phyloP scores from a whole-genome alignment of 2,113 vertebrate genomes.

The Colaptes auratus region DNA sequence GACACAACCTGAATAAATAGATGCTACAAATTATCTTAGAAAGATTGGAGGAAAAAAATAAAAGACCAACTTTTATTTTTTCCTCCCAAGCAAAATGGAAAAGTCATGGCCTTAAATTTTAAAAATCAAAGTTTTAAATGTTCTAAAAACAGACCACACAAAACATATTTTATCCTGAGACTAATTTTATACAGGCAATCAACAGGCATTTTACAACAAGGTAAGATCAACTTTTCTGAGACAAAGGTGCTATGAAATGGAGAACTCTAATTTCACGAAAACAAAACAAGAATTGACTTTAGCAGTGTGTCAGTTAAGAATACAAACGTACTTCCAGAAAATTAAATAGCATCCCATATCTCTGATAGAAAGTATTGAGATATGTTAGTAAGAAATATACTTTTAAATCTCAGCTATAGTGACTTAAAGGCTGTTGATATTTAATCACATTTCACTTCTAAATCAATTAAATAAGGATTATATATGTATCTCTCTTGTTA shows the following conservation, averaged over 20 bases:
- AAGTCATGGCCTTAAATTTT: background rate
- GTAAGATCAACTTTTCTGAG: background rate
- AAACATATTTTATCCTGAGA: background rate
- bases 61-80: background rate
- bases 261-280: background rate
- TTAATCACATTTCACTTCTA: background rate
- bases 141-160: background rate
- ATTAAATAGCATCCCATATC: background rate
- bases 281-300: background rate
- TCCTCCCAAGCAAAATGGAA: background rate
- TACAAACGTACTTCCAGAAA: background rate
- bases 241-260: background rate
- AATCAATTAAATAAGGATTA: conserved; percentile 39
- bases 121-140: background rate
- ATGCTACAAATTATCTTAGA: background rate
- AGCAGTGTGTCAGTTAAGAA: background rate
- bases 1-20: background rate
- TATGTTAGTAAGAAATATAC: background rate
- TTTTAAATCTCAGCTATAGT: background rate
- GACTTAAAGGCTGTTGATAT: background rate
- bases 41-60: background rate
- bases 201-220: background rate
- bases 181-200: background rate
- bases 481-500: background rate
- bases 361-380: conserved; percentile 4